phyloP scores from a whole-genome alignment of 2,113 vertebrate genomes.

The Melanocharis versteri region DNA sequence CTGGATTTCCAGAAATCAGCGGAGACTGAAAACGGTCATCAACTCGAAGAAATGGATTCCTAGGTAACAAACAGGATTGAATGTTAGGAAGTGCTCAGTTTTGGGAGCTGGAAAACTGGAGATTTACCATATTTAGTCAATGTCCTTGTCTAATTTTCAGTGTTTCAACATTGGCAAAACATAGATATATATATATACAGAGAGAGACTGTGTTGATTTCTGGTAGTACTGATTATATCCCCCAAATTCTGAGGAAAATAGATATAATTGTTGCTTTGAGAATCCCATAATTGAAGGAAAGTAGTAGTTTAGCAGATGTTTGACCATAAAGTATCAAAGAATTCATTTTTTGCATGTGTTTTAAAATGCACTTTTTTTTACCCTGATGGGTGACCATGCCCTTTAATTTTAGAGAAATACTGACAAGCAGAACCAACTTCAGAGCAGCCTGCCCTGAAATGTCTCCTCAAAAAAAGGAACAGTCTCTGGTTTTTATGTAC shows the following conservation, averaged over 20 bases:
- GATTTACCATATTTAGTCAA: conserved; percentile 8
- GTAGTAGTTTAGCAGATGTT: conserved; percentile 55
- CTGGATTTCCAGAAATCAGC: neutral
- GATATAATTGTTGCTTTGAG: conserved; percentile 42
- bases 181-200: neutral
- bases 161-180: neutral
- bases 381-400: neutral
- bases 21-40: neutral
- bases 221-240: conserved; percentile 45
- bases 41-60: neutral
- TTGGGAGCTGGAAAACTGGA: neutral
- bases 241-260: conserved; percentile 6
- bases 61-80: neutral
- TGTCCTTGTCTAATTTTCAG: neutral
- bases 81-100: neutral
- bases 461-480: neutral
- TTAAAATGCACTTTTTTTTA: neutral
- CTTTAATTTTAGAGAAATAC: conserved; percentile 22
- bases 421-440: neutral
- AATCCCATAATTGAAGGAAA: conserved; percentile 36
- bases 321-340: conserved; percentile 35
- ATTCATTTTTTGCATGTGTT: neutral
- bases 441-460: neutral
- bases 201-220: conserved; percentile 1
- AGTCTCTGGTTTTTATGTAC: neutral